Base-by-base conservation (phyloP, 2,888 invertebrate genomes). In the Stenichneumon culpator region DNA sequence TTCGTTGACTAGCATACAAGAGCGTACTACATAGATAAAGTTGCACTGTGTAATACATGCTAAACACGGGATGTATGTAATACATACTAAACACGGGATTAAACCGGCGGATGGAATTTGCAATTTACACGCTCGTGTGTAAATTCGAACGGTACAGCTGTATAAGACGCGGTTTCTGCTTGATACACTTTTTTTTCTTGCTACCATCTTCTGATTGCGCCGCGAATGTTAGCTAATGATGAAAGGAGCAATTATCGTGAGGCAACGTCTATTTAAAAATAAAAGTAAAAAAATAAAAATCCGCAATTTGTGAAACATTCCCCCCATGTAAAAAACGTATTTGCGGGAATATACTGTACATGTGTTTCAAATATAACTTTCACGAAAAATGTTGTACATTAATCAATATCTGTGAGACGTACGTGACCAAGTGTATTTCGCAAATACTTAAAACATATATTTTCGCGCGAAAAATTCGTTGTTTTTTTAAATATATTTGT, bases 1-100 rank as follows among this genome's bases (percentile, higher is more conserved):
- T 44, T 67, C 73, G 70, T 80, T 44, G 69, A 16, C 44, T 25
- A 50, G 50, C 47, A 47, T 57, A 68, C 39, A 57, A 68, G 73
- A 80, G 67, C 32, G 28, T 60, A 65, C 32, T 36, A 44, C 32
- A 25, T 36, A 19, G 60, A 28, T 63, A 9, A 32, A 47, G 63
- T 44, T 50, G 32, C 50, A 47, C 44, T 19, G 32, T 28, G 19
- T 69, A 28, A 63, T 57, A 63, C 9, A 44, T n/a, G 73, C 39
- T 73, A 39, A 22, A 70, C 50, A 47, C 44, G 44, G 44, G 3
- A 47, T 47, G 16, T 47, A 47, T 47, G 44, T 47, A 16, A 39
- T 39, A 39, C 39, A 39, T 39, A 39, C 39, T 39, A 39, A 39
- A 72, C 54, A 54, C 32, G 19, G n/a, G 22, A 36, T 72, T 39